Evolutionary conservation across 2,113 vertebrate species (phyloP).

Genomic region (Centropristis striata): DNA sequence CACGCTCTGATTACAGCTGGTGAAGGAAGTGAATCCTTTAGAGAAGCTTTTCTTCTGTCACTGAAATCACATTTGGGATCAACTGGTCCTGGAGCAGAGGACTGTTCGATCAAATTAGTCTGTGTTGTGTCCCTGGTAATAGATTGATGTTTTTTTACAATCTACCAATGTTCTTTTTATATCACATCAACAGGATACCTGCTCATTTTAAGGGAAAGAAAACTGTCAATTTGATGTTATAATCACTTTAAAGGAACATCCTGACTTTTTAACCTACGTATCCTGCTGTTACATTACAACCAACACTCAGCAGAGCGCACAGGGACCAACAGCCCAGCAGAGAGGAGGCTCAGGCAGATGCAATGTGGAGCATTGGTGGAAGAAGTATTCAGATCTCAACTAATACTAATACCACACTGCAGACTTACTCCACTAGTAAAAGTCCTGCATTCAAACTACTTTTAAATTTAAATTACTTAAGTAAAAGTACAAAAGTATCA

Average conservation of each 20-base stretch:
- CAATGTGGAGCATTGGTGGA: no score
- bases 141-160: conserved; percentile 25
- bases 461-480: no score
- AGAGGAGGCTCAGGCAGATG: no score
- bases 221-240: not conserved
- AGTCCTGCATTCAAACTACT: no score
- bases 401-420: no score
- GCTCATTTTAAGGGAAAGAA: conserved; percentile 2
- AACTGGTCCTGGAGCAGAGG: conserved; percentile 19
- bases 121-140: conserved; percentile 35
- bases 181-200: not conserved
- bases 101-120: conserved; percentile 45
- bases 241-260: conserved; percentile 2
- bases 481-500: no score
- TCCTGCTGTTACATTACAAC: not conserved
- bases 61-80: conserved; percentile 54
- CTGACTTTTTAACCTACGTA: conserved; percentile 5
- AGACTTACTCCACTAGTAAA: no score
- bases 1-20: conserved; percentile 46
- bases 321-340: no score
- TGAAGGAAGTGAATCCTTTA: conserved; percentile 25
- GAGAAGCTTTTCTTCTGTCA: conserved; percentile 31
- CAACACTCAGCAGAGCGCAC: not conserved
- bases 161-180: not conserved
- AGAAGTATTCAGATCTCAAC: no score